phyloP scores from a whole-genome alignment of 2,888 invertebrate genomes.

The Microctonus brassicae region DNA sequence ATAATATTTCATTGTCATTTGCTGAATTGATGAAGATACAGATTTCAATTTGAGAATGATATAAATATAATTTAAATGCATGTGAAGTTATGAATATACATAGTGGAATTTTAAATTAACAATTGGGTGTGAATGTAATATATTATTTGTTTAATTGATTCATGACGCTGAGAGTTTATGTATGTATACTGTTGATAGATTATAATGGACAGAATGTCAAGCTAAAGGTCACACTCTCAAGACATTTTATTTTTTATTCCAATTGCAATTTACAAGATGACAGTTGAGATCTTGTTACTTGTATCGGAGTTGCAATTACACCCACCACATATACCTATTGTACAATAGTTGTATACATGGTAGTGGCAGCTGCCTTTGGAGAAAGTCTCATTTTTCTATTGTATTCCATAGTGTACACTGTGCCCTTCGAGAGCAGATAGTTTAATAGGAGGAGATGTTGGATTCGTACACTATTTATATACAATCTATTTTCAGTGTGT shows the following conservation, averaged over 20 bases:
- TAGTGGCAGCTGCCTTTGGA: not conserved
- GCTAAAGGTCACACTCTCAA: slow-evolving; percentile 1
- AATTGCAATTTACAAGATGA: not conserved
- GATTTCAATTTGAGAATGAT: no score
- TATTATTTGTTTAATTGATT: not conserved
- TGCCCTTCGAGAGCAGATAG: not conserved
- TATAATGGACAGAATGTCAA: slow-evolving; percentile 1
- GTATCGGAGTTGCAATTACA: not conserved
- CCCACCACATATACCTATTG: not conserved
- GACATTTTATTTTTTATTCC: not conserved
- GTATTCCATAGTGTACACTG: not conserved
- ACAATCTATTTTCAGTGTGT: not conserved
- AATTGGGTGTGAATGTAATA: not conserved
- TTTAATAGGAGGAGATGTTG: not conserved
- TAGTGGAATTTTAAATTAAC: no score
- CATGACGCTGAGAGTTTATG: not conserved
- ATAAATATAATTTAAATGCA: no score
- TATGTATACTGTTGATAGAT: not conserved
- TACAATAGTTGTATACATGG: not conserved
- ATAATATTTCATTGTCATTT: no score
- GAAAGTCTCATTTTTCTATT: not conserved
- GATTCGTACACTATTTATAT: not conserved
- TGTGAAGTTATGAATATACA: no score
- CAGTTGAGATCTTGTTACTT: not conserved
- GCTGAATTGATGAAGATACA: no score